Base-by-base conservation (phyloP, 2,888 invertebrate genomes). In the Neoscelio sp. region DNA sequence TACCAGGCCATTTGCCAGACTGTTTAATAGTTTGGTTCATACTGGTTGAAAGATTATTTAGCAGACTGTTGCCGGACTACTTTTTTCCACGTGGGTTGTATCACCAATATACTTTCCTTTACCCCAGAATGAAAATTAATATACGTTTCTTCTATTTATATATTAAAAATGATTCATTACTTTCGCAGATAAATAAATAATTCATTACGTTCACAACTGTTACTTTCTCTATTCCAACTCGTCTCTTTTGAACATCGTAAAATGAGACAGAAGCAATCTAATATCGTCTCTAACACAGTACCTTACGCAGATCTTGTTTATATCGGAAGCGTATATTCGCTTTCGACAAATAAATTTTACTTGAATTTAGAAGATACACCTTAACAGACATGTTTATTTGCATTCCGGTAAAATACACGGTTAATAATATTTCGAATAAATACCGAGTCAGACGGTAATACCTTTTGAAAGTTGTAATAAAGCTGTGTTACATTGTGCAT, bases 341-440 rank as follows among this genome's bases (percentile, higher is more conserved):
- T 46, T 56, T 68, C 52, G 38, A 56, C 68, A 46, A 68, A 68
- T 68, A 68, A 52, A 64, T 65, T 65, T 18, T 50, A 38, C 40
- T 52, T 13, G 23, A 40, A 58, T 33, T 8, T 13, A 13, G 35
- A 2, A 26, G 15, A 42, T 42, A 42, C n/a, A 18, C 10, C 58
- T 15, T 60, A 58, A 58, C 18, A 42, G 23, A 23, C 17, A 54
- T 35, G 35, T 54, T 35, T 54, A 54, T 54, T 35, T 35, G 30
- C 20, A 20, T 10, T 28, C 35, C 15, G 7, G 20, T 38, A 15
- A 38, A 42, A 35, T 35, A 26, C 50, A 50, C 38, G 18, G 50
- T 48, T 64, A 46, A 48, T 50, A 54, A 54, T 10, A 33, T 54
- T 54, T 18, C 35, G 10, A 20, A n/a, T 7, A 54, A 54, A 54